phyloP scores from a whole-genome alignment of 2,888 invertebrate species.

The Sussaba pulchella region DNA sequence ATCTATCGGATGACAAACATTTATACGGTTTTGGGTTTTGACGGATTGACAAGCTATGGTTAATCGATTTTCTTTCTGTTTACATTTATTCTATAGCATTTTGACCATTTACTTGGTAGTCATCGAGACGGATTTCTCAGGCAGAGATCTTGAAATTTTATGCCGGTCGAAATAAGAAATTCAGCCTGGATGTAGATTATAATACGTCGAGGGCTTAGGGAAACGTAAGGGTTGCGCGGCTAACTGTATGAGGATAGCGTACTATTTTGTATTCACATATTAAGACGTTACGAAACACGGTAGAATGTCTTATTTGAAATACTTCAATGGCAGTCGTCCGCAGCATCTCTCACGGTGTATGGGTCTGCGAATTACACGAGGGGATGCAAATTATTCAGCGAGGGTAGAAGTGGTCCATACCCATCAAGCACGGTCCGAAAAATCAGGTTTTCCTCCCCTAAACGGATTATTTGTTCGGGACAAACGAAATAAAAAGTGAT shows the following conservation, averaged over 20 bases:
- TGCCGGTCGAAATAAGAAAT: background rate
- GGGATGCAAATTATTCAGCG: constrained; percentile 53
- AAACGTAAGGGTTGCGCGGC: constrained; percentile 35
- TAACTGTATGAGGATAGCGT: constrained; percentile 52
- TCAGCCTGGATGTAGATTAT: no score
- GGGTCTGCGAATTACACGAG: background rate
- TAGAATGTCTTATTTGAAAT: background rate
- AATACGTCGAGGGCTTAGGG: background rate
- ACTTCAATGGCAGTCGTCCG: background rate
- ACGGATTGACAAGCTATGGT: constrained; percentile 29
- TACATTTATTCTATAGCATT: no score
- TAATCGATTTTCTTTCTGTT: constrained; percentile 19
- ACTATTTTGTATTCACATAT: constrained; percentile 8
- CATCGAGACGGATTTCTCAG: no score
- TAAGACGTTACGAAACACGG: no score
- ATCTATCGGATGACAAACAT: constrained; percentile 70
- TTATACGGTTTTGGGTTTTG: constrained; percentile 51
- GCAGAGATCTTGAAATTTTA: background rate
- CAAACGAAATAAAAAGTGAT: background rate
- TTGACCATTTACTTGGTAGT: no score
- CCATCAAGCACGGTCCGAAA: constrained; percentile 20
- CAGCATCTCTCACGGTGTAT: constrained; percentile 2
- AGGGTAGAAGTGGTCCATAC: constrained; percentile 2
- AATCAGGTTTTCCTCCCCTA: constrained; percentile 34
- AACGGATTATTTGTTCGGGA: constrained; percentile 9